Conservation (phyloP, 2,113 vertebrate genomes). For the Isurus oxyrinchus region DNA sequence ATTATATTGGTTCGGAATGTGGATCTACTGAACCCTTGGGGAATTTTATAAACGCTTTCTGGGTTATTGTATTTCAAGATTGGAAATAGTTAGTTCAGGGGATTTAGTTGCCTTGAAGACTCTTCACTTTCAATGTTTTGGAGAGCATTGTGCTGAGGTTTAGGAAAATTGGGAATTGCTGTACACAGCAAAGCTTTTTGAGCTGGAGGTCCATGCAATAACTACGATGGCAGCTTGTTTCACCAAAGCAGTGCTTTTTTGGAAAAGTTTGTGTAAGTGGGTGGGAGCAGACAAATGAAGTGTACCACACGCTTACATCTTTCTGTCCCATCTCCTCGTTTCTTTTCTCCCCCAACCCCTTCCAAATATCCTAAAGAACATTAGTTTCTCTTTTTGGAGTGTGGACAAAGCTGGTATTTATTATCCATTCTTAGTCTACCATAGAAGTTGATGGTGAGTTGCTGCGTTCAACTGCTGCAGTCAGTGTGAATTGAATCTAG, state of each 20-base stretch:
- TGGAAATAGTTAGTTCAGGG: neutral
- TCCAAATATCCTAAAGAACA: neutral
- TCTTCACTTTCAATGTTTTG: neutral
- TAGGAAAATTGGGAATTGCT: neutral
- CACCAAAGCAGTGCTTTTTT: neutral
- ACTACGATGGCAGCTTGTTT: neutral
- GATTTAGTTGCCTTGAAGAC: neutral
- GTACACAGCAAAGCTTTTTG: neutral
- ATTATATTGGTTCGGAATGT: neutral
- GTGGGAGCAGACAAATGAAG: neutral
- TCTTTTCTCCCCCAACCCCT: neutral
- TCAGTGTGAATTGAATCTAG: neutral
- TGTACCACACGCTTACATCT: neutral
- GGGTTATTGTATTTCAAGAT: neutral
- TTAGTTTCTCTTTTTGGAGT: neutral
- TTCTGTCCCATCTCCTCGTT: too few species aligned
- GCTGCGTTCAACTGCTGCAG: neutral
- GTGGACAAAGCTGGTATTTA: neutral
- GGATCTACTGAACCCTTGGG: neutral
- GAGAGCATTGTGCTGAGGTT: neutral
- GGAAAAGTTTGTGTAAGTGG: neutral
- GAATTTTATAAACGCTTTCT: neutral
- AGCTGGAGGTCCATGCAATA: neutral
- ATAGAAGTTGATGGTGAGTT: neutral
- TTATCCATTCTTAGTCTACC: neutral